Evolutionary conservation across 2,797 vertebrate genomes (phyloP).

Genomic region (Neoniphon sammara): DNA sequence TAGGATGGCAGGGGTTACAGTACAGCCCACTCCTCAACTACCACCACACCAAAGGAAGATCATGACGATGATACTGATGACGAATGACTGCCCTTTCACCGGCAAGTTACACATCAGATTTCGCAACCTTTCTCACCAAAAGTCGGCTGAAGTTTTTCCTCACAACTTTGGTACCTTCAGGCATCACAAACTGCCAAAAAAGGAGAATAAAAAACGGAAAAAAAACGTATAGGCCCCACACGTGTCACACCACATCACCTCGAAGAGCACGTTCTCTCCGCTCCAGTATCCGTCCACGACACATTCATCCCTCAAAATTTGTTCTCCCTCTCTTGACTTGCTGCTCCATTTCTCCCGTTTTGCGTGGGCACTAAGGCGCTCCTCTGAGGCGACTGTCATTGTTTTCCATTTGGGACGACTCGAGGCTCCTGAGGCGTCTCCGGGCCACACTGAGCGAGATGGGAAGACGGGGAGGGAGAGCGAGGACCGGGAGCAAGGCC

Average conservation of each 20-base stretch:
- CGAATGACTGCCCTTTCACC: too few relatives aligned
- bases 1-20: too few relatives aligned
- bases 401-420: slow-evolving; percentile 63
- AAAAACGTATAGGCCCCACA: not conserved
- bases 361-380: slow-evolving; percentile 36
- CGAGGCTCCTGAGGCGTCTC: slow-evolving; percentile 46
- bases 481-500: slow-evolving; percentile 1
- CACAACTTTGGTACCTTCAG: not conserved
- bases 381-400: slow-evolving; percentile 52
- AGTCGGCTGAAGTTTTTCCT: not conserved
- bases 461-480: not conserved
- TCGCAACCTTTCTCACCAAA: not conserved
- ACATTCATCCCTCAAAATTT: slow-evolving; percentile 64
- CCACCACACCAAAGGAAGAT: too few relatives aligned
- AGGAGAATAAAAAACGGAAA: not conserved
- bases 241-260: slow-evolving; percentile 15
- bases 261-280: slow-evolving; percentile 3
- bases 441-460: slow-evolving; percentile 6
- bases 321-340: slow-evolving; percentile 54
- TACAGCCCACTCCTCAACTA: too few relatives aligned
- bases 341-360: slow-evolving; percentile 66
- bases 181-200: not conserved
- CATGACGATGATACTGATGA: not conserved
- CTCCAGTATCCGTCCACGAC: slow-evolving; percentile 27
- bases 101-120: not conserved